Percentiles rank a stretch among this genome's conserved stretches.
phyloP scores from a whole-genome alignment of 2,797 vertebrate species.

The Esox masquinongy region DNA sequence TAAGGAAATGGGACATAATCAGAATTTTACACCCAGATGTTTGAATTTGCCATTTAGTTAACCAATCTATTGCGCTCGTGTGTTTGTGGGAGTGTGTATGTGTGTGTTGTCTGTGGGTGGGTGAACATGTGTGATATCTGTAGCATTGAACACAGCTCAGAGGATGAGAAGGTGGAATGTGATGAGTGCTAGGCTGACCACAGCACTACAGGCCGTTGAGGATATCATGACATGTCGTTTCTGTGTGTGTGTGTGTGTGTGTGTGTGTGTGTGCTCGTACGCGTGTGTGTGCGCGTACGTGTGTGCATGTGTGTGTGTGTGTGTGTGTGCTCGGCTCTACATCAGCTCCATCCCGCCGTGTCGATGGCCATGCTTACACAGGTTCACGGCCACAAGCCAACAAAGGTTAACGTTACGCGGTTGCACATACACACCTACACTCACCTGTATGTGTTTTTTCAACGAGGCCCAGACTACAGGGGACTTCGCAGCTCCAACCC shows the following conservation, averaged over 20 bases:
- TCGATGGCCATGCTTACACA: too few relatives aligned
- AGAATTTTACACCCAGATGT: too few relatives aligned
- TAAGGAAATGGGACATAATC: too few relatives aligned
- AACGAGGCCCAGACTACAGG: neutral
- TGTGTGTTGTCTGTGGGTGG: constrained; percentile 1
- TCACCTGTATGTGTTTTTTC: neutral
- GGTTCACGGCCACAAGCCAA: neutral
- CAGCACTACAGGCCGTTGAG: neutral
- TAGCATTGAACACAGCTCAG: constrained; percentile 30
- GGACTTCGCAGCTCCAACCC: neutral
- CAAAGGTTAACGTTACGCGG: neutral
- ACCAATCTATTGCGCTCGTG: neutral
- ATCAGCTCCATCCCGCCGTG: too few relatives aligned
- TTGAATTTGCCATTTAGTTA: neutral
- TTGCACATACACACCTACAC: neutral
- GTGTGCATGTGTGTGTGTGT: neutral
- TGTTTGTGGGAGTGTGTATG: neutral
- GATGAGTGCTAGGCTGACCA: too few relatives aligned
- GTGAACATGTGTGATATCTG: constrained; percentile 23
- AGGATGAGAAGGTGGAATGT: neutral
- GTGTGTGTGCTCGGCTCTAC: neutral
- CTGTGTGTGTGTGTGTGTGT: too few relatives aligned
- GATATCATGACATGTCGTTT: neutral
- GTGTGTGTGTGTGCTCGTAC: too few relatives aligned
- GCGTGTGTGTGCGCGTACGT: neutral